phyloP scores from a whole-genome alignment of 2,113 vertebrate genomes.

The Ceratotherium simum region DNA sequence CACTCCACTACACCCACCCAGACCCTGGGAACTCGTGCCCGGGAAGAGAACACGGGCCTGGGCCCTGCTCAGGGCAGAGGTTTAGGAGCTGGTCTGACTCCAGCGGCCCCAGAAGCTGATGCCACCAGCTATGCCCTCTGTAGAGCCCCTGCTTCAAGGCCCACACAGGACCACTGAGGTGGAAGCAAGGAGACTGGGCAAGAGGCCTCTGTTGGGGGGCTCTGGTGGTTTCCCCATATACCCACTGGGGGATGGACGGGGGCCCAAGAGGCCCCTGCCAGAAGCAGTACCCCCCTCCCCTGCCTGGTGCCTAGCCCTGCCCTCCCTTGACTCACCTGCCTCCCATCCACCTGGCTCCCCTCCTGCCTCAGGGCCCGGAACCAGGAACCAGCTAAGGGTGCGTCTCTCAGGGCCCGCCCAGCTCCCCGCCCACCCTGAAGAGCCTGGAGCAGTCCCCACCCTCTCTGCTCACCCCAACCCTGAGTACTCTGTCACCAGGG shows the following conservation, averaged over 20 bases:
- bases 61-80: not conserved
- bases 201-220: not conserved
- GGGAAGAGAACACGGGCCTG: not conserved
- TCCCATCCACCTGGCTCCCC: slow-evolving; percentile 4
- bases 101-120: not conserved
- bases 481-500: slow-evolving; percentile 39
- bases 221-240: not conserved
- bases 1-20: not conserved
- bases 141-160: not conserved
- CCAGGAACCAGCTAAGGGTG: slow-evolving; percentile 21
- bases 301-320: not conserved
- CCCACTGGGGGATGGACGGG: too few species aligned
- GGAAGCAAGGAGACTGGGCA: not conserved
- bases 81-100: slow-evolving; percentile 23
- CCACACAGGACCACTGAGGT: too few species aligned
- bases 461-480: not conserved
- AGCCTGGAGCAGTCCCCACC: slow-evolving; percentile 50
- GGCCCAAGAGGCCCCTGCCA: not conserved
- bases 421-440: not conserved
- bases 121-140: not conserved
- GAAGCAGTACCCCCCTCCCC: not conserved
- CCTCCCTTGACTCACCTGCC: slow-evolving; percentile 63
- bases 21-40: not conserved
- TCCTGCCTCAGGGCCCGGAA: slow-evolving; percentile 43
- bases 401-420: slow-evolving; percentile 42